Conservation (phyloP, 1,140 invertebrate genomes). For the Carcinoscorpius rotundicauda region DNA sequence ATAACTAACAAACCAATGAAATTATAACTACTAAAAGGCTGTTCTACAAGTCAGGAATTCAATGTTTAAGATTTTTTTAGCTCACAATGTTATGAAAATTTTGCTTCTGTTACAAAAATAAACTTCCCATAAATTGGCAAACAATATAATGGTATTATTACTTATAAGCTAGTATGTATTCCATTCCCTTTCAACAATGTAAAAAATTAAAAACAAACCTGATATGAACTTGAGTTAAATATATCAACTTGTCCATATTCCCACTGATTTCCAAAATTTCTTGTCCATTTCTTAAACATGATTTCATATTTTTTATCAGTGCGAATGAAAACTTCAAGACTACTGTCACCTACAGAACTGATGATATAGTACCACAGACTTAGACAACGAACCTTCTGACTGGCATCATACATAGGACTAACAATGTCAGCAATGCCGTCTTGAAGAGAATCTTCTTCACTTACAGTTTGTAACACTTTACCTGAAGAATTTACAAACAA, state of each 20-base stretch:
- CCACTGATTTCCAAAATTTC: conserved; percentile 11
- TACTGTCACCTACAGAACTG: not conserved
- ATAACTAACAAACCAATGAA: no score
- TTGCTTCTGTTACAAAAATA: not conserved
- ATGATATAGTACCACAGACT: conserved; percentile 17
- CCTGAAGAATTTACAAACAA: no score
- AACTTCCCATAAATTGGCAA: not conserved
- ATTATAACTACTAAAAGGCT: no score
- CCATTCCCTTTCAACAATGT: no score
- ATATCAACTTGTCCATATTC: conserved; percentile 13
- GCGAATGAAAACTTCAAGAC: no score
- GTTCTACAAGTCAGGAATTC: no score
- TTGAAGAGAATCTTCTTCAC: no score
- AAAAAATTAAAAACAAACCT: not conserved
- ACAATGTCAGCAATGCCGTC: not conserved
- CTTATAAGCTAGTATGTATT: no score
- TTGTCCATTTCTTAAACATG: conserved; percentile 1
- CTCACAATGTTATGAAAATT: not conserved
- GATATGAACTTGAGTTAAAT: not conserved
- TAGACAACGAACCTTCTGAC: conserved; percentile 12
- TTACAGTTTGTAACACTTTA: no score
- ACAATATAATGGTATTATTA: no score
- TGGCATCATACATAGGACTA: not conserved
- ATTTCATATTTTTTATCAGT: not conserved
- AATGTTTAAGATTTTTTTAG: no score